Evolutionary conservation across 2,113 vertebrate genomes (phyloP).

Genomic region (Callionymus lyra): DNA sequence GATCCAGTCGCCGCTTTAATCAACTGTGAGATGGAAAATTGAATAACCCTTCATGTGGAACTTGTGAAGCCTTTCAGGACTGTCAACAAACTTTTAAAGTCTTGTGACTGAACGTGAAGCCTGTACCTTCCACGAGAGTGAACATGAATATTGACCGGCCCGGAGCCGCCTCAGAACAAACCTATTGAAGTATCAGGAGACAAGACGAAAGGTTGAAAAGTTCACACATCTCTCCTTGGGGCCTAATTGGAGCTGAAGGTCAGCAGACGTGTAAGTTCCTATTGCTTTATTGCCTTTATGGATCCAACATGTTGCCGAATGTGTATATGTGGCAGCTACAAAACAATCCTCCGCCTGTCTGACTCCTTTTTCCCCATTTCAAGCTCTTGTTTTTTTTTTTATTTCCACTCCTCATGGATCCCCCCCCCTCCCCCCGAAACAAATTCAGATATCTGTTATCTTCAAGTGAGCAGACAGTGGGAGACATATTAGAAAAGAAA

Average conservation of each 20-base stretch:
- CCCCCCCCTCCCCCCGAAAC: no score
- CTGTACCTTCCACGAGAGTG: constrained; percentile 14
- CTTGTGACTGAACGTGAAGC: constrained; percentile 21
- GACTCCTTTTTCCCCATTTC: constrained; percentile 31
- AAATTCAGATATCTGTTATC: constrained; percentile 57
- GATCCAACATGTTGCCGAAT: constrained; percentile 28
- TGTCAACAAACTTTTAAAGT: constrained; percentile 31
- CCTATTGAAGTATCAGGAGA: constrained; percentile 46
- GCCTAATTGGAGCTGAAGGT: constrained; percentile 66
- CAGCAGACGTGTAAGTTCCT: constrained; percentile 51
- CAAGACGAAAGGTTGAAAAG: constrained; percentile 58
- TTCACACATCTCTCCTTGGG: constrained; percentile 54
- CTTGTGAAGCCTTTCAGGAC: constrained; percentile 5
- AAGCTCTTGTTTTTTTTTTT: constrained; percentile 39
- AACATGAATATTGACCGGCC: constrained; percentile 38
- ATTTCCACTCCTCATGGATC: constrained; percentile 28
- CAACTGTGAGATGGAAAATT: constrained; percentile 27
- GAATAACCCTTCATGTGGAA: constrained; percentile 24
- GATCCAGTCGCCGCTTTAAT: constrained; percentile 13
- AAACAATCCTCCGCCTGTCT: constrained; percentile 22
- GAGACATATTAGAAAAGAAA: constrained; percentile 54
- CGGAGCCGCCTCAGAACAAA: constrained; percentile 23
- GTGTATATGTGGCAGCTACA: constrained; percentile 15
- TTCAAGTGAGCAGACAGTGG: constrained; percentile 56
- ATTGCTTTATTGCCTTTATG: constrained; percentile 59